Base-by-base conservation (phyloP, 1,140 invertebrate species). In the Coptotermes formosanus region DNA sequence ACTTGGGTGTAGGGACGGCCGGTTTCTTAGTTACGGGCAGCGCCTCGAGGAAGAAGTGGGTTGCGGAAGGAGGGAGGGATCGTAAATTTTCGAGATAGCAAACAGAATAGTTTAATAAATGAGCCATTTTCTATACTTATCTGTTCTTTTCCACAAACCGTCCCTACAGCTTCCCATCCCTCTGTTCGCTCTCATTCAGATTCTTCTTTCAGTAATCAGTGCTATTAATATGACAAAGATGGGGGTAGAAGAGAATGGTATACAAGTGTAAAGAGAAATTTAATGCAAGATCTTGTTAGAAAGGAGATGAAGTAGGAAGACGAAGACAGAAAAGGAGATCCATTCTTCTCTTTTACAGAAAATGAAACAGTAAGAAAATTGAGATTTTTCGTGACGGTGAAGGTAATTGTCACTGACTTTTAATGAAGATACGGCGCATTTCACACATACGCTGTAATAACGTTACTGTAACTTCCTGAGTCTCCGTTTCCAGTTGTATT, bases 91-190 rank as follows among this genome's bases (percentile, higher is more conserved):
- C 32, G 44, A 85, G 85, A 85, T 85, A 85, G 85, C 85, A 85
- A 84, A 84, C 48, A 84, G 83, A 84, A 84, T 84, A 84, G 85
- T 81, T 85, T 82, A 69, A 32, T 85, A 85, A 85, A 85, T 85
- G 85, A 85, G 69, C 85, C 85, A 81, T 81, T 85, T 85, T 85
- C 83, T 84, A 84, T 81, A 85, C 85, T 85, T 85, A 85, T 85
- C 85, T 85, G 38, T 85, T 43, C 45, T 38, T 59, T 75, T 82
- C 85, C 75, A 25, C 85, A 45, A 48, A 19, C 85, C 38, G 23
- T 12, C 48, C 84, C 38, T 52, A 14, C 85, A 32, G 45, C 64
- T 64, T 81, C 38, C n/a, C 19, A 81, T n/a, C 2, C 64, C n/a
- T 75, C 64, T 7, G 7, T 23, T 64, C 59, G 25, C 59, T 19